Evolutionary conservation across 2,888 invertebrate genomes (phyloP), one percentile per base, ranked within the genome.

Genomic region (Troilus luridus): DNA sequence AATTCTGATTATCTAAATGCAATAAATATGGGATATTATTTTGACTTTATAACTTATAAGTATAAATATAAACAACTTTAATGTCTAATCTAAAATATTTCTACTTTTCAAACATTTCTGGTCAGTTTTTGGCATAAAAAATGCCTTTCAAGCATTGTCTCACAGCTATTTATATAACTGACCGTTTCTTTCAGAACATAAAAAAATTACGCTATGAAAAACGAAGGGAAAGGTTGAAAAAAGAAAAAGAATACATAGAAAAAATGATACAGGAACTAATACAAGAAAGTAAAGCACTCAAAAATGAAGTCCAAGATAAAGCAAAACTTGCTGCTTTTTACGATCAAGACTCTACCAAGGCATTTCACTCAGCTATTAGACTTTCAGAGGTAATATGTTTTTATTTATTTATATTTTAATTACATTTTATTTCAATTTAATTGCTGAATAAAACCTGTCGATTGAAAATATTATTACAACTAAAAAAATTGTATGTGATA

Each of bases 281-380:
- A 54, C 90, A 92, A 89, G 92, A 92, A 90, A 92, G 92, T 90
- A 92, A 91, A 60, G 88, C 91, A 62, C 72, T 91, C 60, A 92
- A 92, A 58, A 91, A 92, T 41, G 88, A 91, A 54, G 77, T 92
- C 19, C 91, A 91, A 19, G 91, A 91, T 19, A 92, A 91, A 92
- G 92, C 93, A 7, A 91, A 91, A 88, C 88, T 91, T 81, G 91
- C 89, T 21, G 89, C 92, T 56, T 92, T 92, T 59, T 91, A 91
- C 27, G 92, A 91, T 60, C 92, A 92, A 90, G 93, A 93, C 89
- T 89, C 90, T 24, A 89, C 91, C 17, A 93, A 92, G 77, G 91
- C 88, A 12, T 90, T 92, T 56, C 92, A 92, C 19, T 92, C 92
- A 90, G 92, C 92, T 58, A 88, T 92, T 58, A 91, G 91, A 72